Evolutionary conservation across 37 sponge, comb jelly and placozoan species (phyloP), one percentile per base, ranked within the genome.

Genomic region (Bolinopsis microptera): DNA sequence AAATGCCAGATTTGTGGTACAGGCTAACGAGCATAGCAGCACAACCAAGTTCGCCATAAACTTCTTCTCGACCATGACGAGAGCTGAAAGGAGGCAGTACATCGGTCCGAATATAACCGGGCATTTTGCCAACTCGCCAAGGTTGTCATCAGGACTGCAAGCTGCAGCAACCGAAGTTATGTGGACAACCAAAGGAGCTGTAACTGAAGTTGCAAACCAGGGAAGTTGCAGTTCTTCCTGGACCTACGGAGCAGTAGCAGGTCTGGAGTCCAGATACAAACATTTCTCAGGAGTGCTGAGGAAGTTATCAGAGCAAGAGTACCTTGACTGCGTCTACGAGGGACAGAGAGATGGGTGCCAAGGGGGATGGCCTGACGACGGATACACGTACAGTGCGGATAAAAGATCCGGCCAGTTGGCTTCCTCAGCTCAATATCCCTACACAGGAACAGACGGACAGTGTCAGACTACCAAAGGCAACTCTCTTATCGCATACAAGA

Each of bases 211-310:
- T 8, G 3, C 5, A n/a, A 72, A 72, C 75, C 75, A 72, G 75
- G 75, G 75, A 72, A 21, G 26, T 3, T 72, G 75, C 31, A n/a
- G 75, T 23, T 72, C 75, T 72, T 72, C 22, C 75, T 72, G 75
- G 75, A 24, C 75, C 75, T 72, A 23, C 75, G 75, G 75, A 72
- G 75, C 75, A 30, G 26, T 72, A n/a, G 75, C 31, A 24, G 75
- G 75, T 72, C 75, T 72, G 75, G 75, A 72, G 75, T 23, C 75
- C 75, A n/a, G 75, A 21, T 72, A 72, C 75, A n/a, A 72, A 28
- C 3, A 23, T 24, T n/a, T 28, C 75, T 72, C 75, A 5, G 75
- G 75, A 21, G 26, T 24, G 5, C 75, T 72, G 75, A n/a, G 75
- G 75, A 72, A 72, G 31, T 72, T 72, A 8, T 8, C 75, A 8